Percentiles rank a stretch among this genome's conserved stretches.
Conservation (phyloP, 1,140 invertebrate species). For the Pteromalus puparum region DNA sequence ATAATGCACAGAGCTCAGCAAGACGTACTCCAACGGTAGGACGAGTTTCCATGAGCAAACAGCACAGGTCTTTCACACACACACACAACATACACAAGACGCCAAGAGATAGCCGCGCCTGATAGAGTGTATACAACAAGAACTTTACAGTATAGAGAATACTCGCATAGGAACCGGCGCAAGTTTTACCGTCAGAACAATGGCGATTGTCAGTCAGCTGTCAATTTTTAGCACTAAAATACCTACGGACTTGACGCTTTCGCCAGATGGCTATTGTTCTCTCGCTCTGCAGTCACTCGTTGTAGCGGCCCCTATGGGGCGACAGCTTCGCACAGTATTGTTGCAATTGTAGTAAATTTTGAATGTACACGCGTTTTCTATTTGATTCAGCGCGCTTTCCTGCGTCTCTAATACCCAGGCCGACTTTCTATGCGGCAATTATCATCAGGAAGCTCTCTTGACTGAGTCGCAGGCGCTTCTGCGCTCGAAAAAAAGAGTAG, state of each 20-base stretch:
- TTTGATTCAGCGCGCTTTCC: background rate
- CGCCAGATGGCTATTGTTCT: background rate
- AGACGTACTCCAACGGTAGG: background rate
- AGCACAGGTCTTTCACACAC: background rate
- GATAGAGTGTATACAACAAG: too few species aligned
- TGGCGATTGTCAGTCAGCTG: conserved; percentile 32
- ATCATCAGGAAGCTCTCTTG: background rate
- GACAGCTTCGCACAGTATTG: background rate
- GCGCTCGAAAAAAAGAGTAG: too few species aligned
- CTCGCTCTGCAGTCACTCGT: background rate
- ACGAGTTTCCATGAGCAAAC: background rate
- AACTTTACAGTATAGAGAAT: background rate
- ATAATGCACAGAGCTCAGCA: too few species aligned
- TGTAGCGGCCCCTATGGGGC: background rate
- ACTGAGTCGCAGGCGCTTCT: too few species aligned
- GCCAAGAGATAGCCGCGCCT: background rate
- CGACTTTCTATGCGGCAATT: background rate
- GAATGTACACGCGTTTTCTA: background rate
- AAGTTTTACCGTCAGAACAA: conserved; percentile 15
- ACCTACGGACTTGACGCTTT: background rate
- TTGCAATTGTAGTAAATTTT: conserved; percentile 17
- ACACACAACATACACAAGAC: background rate
- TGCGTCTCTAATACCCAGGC: background rate
- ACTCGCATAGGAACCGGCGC: background rate
- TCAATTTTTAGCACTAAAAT: conserved; percentile 12